Conservation (phyloP, 2,888 invertebrate species). For the Sycophila texana region DNA sequence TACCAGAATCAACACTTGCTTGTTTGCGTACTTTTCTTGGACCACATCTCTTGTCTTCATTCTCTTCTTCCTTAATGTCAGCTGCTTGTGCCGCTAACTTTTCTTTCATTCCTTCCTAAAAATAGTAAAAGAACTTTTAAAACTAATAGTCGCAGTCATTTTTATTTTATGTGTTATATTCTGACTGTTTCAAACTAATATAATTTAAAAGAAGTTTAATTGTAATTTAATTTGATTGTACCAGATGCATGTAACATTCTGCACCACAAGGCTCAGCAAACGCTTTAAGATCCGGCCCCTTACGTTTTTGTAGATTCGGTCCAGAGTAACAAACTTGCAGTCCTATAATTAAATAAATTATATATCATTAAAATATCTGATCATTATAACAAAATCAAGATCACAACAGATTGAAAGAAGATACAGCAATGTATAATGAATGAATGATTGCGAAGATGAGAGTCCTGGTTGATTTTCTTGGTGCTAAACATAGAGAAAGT, state of each 20-base stretch:
- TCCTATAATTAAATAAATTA: slow-evolving; percentile 77
- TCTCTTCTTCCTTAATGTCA: slow-evolving; percentile 78
- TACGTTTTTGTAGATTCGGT: slow-evolving; percentile 90
- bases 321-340: slow-evolving; percentile 93
- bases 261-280: slow-evolving; percentile 91
- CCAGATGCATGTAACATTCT: slow-evolving; percentile 92
- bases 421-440: slow-evolving; percentile 64
- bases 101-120: slow-evolving; percentile 89
- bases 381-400: slow-evolving; percentile 16
- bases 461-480: slow-evolving; percentile 65
- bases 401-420: slow-evolving; percentile 43
- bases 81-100: slow-evolving; percentile 83
- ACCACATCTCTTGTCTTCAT: slow-evolving; percentile 73
- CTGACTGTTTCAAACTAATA: no score
- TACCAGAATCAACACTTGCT: slow-evolving; percentile 88
- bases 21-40: slow-evolving; percentile 80
- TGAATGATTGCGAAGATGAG: slow-evolving; percentile 65
- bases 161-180: neutral
- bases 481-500: slow-evolving; percentile 67
- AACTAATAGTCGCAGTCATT: neutral
- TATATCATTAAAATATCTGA: neutral
- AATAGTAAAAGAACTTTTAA: slow-evolving; percentile 13
- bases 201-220: slow-evolving; percentile 15
- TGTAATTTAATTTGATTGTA: slow-evolving; percentile 70
- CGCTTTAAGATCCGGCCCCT: slow-evolving; percentile 91